Evolutionary conservation across 1,140 invertebrate species (phyloP), one percentile per base, ranked within the genome.

Genomic region (Thrips palmi): DNA sequence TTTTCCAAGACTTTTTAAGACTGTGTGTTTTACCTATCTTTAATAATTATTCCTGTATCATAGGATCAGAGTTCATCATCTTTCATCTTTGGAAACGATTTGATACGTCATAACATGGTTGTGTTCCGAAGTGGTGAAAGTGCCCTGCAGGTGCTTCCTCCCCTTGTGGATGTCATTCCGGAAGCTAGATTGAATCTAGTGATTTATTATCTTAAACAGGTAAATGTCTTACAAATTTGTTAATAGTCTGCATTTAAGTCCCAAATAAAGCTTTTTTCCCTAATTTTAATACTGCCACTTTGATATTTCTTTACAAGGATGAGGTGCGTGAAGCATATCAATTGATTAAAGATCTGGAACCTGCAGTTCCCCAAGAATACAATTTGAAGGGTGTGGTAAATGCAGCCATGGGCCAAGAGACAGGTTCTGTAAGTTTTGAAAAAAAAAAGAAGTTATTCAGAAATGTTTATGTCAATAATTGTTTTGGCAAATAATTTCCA

Each of bases 301-400:
- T 10, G 6, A 37, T 12, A 8, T 37, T 34, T n/a, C 19, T 41
- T 15, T 32, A 43, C 23, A 40, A 62, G 49, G 77, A 92, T 52
- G 84, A 97, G 49, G 71, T 89, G 2, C 66, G 77, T 43, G 88
- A 93, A 54, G 92, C 92, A 1, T 83, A 83, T 47, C 73, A 80
- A 25, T 59, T 97, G 11, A 82, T 97, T 38, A 89, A 92, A 56
- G 83, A 93, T 46, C 53, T 97, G 17, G 85, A 94, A 50, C 86
- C 92, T 8, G 79, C 84, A 1, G 82, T 87, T 1, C 86, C 92
- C 0, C 81, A 96, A 44, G 92, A 98, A 54, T 97, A 93, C 52
- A 94, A 97, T 47, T 63, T 98, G 4, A 92, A 97, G 55, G 94
- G 85, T 0, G 89, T 97, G 22, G 88, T 97, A 0, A 87, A 94